Conservation (phyloP, 2,888 invertebrate genomes). For the Drosophila peninsularis region DNA sequence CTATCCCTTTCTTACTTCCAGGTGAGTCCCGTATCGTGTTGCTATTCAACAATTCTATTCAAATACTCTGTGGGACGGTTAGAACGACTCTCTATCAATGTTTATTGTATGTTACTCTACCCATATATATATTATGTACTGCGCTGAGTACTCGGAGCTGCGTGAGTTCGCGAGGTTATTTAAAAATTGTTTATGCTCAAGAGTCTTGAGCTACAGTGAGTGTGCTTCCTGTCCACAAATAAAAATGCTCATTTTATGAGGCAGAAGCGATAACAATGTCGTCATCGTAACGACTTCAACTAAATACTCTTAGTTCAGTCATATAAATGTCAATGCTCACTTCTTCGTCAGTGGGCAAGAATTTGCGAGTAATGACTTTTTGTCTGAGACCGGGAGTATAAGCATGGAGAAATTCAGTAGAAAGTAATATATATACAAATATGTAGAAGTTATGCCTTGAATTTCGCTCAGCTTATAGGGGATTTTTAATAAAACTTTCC, state of each 20-base stretch:
- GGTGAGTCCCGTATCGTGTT: constrained; percentile 30
- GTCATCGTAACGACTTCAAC: constrained; percentile 32
- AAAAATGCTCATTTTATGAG: constrained; percentile 17
- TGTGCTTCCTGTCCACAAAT: constrained; percentile 36
- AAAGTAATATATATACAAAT: too few relatives aligned
- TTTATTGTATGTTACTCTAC: neutral
- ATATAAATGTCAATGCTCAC: constrained; percentile 55
- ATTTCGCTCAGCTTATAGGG: neutral
- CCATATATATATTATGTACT: neutral
- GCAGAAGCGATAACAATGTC: constrained; percentile 42
- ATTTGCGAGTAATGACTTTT: constrained; percentile 25
- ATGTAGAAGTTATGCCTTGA: too few relatives aligned
- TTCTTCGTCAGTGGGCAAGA: constrained; percentile 37
- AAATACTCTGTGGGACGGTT: neutral
- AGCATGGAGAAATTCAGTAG: neutral
- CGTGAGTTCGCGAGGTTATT: neutral
- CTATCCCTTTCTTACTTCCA: constrained; percentile 14
- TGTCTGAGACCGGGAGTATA: neutral
- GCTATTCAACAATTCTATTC: neutral
- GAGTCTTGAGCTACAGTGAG: neutral
- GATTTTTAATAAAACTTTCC: neutral
- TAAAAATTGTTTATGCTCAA: neutral
- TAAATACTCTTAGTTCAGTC: constrained; percentile 27
- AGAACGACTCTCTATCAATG: constrained; percentile 3
- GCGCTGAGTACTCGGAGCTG: neutral